phyloP scores from a whole-genome alignment of 2,888 invertebrate genomes.

The Phlogophora meticulosa region DNA sequence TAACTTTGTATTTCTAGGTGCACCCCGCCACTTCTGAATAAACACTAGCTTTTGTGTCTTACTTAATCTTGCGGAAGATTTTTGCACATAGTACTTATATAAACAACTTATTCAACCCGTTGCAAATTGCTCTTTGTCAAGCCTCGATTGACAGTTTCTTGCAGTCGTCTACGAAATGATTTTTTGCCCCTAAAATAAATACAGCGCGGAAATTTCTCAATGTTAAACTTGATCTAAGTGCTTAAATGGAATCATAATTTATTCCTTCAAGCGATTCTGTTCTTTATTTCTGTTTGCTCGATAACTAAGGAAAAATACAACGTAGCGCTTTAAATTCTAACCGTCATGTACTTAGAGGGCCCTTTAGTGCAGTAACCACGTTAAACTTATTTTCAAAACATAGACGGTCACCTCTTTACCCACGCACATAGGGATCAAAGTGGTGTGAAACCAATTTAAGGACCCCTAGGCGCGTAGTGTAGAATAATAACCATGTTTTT shows the following conservation, averaged over 20 bases:
- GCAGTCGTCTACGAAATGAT: conserved; percentile 62
- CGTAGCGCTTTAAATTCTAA: conserved; percentile 73
- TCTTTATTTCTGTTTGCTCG: conserved; percentile 62
- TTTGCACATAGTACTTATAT: conserved; percentile 81
- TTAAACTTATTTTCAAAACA: conserved; percentile 29
- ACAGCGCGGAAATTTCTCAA: conserved; percentile 55
- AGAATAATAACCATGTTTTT: conserved; percentile 86
- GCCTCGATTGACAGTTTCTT: conserved; percentile 73
- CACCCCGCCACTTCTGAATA: conserved; percentile 81
- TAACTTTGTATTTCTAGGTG: conserved; percentile 83
- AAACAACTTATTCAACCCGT: conserved; percentile 80
- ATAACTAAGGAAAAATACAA: conserved; percentile 68
- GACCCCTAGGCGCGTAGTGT: conserved; percentile 52
- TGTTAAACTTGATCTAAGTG: conserved; percentile 38
- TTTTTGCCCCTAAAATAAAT: conserved; percentile 73
- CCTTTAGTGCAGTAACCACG: conserved; percentile 55
- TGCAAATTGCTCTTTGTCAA: conserved; percentile 77
- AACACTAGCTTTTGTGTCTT: conserved; percentile 76
- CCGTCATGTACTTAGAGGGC: conserved; percentile 73
- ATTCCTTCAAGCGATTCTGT: conserved; percentile 53
- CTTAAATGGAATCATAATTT: conserved; percentile 44
- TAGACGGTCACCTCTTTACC: conserved; percentile 2
- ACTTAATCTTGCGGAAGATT: conserved; percentile 76
- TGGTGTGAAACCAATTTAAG: conserved; percentile 47
- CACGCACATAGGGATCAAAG: conserved; percentile 58